phyloP scores from a whole-genome alignment of 35 echinoderm and acorn worm species.

The Ophiothrix spiculata region DNA sequence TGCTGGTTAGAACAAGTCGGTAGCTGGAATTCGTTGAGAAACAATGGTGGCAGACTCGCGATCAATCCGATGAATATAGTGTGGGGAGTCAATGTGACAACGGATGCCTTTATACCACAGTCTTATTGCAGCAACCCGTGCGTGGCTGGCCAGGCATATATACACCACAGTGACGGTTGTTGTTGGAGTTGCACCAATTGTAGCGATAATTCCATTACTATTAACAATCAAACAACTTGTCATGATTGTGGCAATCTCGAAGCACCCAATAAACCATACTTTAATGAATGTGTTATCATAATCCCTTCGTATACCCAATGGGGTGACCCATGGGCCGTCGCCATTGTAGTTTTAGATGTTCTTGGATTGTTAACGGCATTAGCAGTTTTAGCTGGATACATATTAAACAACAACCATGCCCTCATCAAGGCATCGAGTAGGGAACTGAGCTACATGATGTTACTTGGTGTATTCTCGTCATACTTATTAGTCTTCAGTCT shows the following conservation, averaged over 20 bases:
- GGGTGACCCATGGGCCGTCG: slow-evolving; percentile 26
- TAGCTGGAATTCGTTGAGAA: slow-evolving; percentile 2
- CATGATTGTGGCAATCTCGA: slow-evolving; percentile 13
- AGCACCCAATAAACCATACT: slow-evolving; percentile 9
- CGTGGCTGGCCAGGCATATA: slow-evolving; percentile 28
- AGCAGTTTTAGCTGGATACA: slow-evolving; percentile 20
- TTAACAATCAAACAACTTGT: slow-evolving; percentile 31
- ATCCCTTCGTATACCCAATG: slow-evolving; percentile 10
- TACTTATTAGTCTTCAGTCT: slow-evolving; percentile 42
- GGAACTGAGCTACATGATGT: slow-evolving; percentile 75
- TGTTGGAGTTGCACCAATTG: slow-evolving; percentile 70
- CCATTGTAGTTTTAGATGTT: slow-evolving; percentile 6
- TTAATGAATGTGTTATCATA: slow-evolving; percentile 15
- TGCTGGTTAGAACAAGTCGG: slow-evolving; percentile 49
- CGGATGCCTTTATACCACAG: background rate
- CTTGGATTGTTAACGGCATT: slow-evolving; percentile 7
- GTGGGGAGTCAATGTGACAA: slow-evolving; percentile 26
- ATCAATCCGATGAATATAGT: slow-evolving; percentile 17
- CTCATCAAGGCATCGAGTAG: slow-evolving; percentile 87
- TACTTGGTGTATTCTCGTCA: slow-evolving; percentile 55
- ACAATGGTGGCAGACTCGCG: background rate
- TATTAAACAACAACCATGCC: slow-evolving; percentile 28
- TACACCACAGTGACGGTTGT: slow-evolving; percentile 36
- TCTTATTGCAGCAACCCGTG: slow-evolving; percentile 58
- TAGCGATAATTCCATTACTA: slow-evolving; percentile 18